A percentile compares a stretch with the other conserved stretches of the same genome.
Evolutionary conservation across 64 coral and sea anemone species (phyloP).

Genomic region (Porites australiensis): DNA sequence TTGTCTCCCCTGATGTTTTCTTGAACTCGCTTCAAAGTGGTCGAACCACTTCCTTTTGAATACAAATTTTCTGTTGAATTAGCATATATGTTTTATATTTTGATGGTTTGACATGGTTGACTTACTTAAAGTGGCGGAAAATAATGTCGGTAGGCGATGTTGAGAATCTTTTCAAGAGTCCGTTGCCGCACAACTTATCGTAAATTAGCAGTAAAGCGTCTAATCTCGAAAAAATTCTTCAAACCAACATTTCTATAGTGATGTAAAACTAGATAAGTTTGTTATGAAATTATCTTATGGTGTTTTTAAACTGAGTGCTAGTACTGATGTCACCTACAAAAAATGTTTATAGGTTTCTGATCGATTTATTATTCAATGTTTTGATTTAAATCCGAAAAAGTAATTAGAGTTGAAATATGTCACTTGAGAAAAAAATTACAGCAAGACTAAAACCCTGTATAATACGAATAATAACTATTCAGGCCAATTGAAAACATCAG

Average conservation of each 20-base stretch:
- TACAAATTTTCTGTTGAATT: constrained; percentile 11
- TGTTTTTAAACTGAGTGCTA: no score
- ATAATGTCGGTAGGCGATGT: no score
- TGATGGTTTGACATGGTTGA: background rate
- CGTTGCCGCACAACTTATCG: background rate
- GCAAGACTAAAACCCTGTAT: background rate
- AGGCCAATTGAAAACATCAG: no score
- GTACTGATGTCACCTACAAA: no score
- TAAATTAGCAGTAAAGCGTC: no score
- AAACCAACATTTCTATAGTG: constrained; percentile 1
- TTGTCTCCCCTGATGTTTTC: background rate
- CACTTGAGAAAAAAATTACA: background rate
- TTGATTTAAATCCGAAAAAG: constrained; percentile 6
- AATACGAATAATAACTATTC: no score
- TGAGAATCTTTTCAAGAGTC: no score
- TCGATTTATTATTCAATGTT: background rate
- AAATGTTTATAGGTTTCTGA: background rate
- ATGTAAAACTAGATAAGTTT: background rate
- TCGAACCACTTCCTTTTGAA: background rate
- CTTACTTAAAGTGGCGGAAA: background rate
- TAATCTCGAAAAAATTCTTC: background rate
- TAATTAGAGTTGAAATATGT: background rate
- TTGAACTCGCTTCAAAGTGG: background rate
- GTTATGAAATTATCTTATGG: no score
- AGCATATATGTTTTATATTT: constrained; percentile 1